Evolutionary conservation across 2,797 vertebrate species (phyloP).

Genomic region (Etheostoma nigrum): DNA sequence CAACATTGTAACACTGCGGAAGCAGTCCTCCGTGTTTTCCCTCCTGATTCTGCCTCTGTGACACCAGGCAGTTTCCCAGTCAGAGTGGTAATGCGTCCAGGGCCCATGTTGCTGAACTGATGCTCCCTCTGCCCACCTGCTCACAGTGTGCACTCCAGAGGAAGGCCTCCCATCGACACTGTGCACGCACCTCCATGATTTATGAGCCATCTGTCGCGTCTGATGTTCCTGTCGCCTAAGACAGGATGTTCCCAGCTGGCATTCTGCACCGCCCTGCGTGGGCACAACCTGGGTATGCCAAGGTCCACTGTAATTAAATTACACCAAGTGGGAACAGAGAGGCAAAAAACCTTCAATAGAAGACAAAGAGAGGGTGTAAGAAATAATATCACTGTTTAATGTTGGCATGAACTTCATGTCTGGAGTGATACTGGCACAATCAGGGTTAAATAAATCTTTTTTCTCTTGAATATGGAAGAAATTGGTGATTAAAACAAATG

Average conservation of each 20-base stretch:
- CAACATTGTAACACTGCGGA: conserved; percentile 15
- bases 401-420: not conserved
- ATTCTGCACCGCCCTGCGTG: conserved; percentile 72
- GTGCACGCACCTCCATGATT: conserved; percentile 83
- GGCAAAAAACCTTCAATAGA: conserved; percentile 43
- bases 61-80: conserved; percentile 55
- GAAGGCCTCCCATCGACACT: conserved; percentile 76
- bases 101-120: conserved; percentile 60
- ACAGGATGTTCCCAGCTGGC: conserved; percentile 85
- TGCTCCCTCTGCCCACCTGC: conserved; percentile 73
- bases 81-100: conserved; percentile 55
- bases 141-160: conserved; percentile 76
- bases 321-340: conserved; percentile 75
- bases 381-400: conserved; percentile 35
- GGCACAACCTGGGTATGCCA: conserved; percentile 78
- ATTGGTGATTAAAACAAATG: not conserved
- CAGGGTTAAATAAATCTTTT: conserved; percentile 1
- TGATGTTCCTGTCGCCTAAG: conserved; percentile 84
- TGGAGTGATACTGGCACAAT: not conserved
- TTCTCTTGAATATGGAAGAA: not conserved
- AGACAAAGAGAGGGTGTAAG: conserved; percentile 28
- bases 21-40: conserved; percentile 30
- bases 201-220: conserved; percentile 88
- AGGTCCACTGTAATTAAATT: conserved; percentile 88
- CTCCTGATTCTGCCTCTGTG: conserved; percentile 45